These are phyloP conservation scores for Tricholauxania praeusta DNA, from an alignment of 2,888 invertebrate species.

Conservation along the genomic window DNA sequence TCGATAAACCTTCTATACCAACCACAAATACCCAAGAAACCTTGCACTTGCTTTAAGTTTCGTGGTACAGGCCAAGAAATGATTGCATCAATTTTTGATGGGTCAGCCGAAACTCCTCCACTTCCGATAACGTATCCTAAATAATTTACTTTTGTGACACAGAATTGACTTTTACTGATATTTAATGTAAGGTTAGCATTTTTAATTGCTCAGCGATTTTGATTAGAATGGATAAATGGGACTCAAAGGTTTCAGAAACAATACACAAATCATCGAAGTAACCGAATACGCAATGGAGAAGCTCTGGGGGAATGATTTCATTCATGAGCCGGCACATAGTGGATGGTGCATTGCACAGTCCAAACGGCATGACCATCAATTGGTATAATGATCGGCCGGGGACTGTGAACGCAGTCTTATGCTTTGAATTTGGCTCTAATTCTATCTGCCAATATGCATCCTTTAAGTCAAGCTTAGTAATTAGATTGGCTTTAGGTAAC, in stretches of 20 bases:
- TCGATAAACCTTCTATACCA: conserved; percentile 29
- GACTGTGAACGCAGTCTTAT: conserved; percentile 37
- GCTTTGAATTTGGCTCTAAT: conserved; percentile 20
- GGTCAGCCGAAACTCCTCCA: conserved; percentile 33
- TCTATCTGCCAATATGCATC: conserved; percentile 6
- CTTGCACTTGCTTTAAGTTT: conserved; percentile 40
- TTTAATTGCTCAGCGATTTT: not conserved
- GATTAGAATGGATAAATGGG: not conserved
- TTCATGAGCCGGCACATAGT: conserved; percentile 1
- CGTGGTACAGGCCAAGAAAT: conserved; percentile 38
- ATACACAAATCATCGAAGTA: not conserved
- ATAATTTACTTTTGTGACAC: conserved; percentile 2
- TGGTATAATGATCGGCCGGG: conserved; percentile 39
- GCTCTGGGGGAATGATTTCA: conserved; percentile 24
- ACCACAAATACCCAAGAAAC: conserved; percentile 36
- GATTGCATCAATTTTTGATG: conserved; percentile 24
- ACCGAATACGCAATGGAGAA: conserved; percentile 23
- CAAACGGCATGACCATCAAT: conserved; percentile 38
- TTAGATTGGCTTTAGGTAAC: no score
- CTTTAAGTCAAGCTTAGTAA: no score
- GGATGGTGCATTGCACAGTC: conserved; percentile 36
- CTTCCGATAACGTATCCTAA: conserved; percentile 1
- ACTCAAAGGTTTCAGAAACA: not conserved
- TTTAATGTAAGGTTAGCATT: not conserved
- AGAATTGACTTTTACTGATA: not conserved